Evolutionary conservation across 2,113 vertebrate genomes (phyloP), one percentile per base, ranked within the genome.

Genomic region (Callorhinus ursinus): DNA sequence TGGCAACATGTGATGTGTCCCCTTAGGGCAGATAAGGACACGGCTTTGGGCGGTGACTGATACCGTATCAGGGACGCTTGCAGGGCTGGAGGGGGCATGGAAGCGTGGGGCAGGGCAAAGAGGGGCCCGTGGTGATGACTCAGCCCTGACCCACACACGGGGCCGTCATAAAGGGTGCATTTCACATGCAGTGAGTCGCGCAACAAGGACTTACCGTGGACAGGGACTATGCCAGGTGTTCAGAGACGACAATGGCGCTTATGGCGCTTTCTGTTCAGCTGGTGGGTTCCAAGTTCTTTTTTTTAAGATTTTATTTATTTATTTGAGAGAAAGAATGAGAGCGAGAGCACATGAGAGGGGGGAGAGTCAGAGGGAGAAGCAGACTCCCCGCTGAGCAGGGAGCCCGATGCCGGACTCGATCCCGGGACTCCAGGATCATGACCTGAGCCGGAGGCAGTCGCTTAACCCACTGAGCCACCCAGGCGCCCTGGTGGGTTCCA

Each of bases 121-220:
- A 8, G 67, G 4, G 21, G 4, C 2, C 49, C 0, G 0, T 3
- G 21, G 26, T 59, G 67, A 39, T 46, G 61, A 90, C 31, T 63
- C 26, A 46, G 39, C 16, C 2, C 28, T 22, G 59, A n/a, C 39
- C n/a, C 39, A 7, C 1, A 9, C 4, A 9, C 11, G 4, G 55
- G 26, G 13, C 1, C 39, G 18, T 39, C n/a, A 5, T 57, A 49
- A 21, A 22, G 42, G n/a, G 39, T 7, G 13, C 12, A 1, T 21
- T 53, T 53, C 71, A 31, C 21, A 36, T 21, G 8, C 3, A 14
- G 24, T 53, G 77, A 77, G 51, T 76, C 82, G 59, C 0, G 31
- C 46, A 21, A 2, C 18, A 13, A 21, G 83, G n/a, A 39, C 91
- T 71, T 91, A 24, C 4, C 61, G 74, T 24, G 36, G 19, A 2